phyloP scores from a whole-genome alignment of 2,888 invertebrate species.

The Allygus modestus region DNA sequence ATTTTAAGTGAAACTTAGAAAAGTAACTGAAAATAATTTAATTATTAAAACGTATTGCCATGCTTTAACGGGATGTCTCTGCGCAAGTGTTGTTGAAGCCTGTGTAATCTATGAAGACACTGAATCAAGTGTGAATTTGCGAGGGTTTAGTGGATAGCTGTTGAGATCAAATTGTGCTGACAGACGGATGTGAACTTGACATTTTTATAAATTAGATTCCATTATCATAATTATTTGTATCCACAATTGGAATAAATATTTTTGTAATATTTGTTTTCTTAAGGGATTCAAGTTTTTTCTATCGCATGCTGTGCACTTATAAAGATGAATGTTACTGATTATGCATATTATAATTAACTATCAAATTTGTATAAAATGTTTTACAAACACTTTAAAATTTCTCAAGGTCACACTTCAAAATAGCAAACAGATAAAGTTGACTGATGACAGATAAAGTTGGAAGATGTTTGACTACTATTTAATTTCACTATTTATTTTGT shows the following conservation, averaged over 20 bases:
- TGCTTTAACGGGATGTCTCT: neutral
- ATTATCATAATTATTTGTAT: constrained; percentile 46
- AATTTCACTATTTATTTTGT: too few relatives aligned
- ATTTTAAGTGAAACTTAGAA: too few relatives aligned
- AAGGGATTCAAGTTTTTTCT: constrained; percentile 1
- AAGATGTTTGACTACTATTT: too few relatives aligned
- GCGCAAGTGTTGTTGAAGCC: neutral
- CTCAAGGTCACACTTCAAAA: neutral
- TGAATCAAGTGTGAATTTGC: neutral
- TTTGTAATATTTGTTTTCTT: constrained; percentile 50
- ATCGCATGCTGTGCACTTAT: constrained; percentile 40
- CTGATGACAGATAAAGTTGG: too few relatives aligned
- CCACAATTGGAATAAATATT: constrained; percentile 38
- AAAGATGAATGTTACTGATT: constrained; percentile 1
- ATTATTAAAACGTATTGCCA: too few relatives aligned
- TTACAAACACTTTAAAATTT: neutral
- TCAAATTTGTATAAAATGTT: constrained; percentile 2
- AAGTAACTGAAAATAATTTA: too few relatives aligned
- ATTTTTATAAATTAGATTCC: constrained; percentile 51
- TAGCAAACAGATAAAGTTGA: too few relatives aligned
- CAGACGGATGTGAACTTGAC: constrained; percentile 4
- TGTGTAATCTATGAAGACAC: neutral
- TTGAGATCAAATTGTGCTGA: neutral
- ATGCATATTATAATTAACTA: neutral
- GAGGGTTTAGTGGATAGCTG: neutral